Evolutionary conservation across 2,888 invertebrate species (phyloP).

Genomic region (Eilema depressum): DNA sequence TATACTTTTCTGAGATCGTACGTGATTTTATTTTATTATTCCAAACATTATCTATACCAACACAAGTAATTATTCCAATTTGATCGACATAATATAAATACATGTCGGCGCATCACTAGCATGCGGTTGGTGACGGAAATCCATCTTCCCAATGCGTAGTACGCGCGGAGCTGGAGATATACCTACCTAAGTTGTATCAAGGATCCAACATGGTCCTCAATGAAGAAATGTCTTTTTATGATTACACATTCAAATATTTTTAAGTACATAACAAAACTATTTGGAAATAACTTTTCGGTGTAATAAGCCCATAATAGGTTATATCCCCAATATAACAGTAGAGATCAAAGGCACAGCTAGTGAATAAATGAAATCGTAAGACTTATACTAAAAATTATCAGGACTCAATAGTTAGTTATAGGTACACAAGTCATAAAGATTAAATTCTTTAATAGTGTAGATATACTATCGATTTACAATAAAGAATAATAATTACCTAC

Average conservation of each 20-base stretch:
- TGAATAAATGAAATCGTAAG: conserved; percentile 40
- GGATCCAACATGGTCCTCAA: neutral
- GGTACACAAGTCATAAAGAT: conserved; percentile 15
- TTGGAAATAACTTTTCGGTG: conserved; percentile 23
- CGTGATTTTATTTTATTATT: neutral
- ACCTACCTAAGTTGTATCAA: conserved; percentile 19
- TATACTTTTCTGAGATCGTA: neutral
- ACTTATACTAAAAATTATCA: conserved; percentile 33
- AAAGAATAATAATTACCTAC: conserved; percentile 30
- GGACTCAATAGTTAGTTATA: conserved; percentile 32
- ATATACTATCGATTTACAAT: conserved; percentile 31
- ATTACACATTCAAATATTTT: neutral
- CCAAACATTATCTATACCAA: neutral
- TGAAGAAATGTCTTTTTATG: neutral
- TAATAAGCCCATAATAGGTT: conserved; percentile 31
- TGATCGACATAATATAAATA: conserved; percentile 27
- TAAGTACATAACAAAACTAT: conserved; percentile 40
- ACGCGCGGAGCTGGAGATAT: no score
- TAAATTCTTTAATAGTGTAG: conserved; percentile 15
- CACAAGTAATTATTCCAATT: conserved; percentile 23
- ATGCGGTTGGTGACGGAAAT: no score
- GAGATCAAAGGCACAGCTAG: conserved; percentile 54
- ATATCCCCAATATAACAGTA: conserved; percentile 26
- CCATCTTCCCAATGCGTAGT: no score
- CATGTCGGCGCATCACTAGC: no score